Percentiles rank a stretch among this genome's conserved stretches.
Evolutionary conservation across 2,888 invertebrate genomes (phyloP).

Genomic region (Eugnorisma glareosa): DNA sequence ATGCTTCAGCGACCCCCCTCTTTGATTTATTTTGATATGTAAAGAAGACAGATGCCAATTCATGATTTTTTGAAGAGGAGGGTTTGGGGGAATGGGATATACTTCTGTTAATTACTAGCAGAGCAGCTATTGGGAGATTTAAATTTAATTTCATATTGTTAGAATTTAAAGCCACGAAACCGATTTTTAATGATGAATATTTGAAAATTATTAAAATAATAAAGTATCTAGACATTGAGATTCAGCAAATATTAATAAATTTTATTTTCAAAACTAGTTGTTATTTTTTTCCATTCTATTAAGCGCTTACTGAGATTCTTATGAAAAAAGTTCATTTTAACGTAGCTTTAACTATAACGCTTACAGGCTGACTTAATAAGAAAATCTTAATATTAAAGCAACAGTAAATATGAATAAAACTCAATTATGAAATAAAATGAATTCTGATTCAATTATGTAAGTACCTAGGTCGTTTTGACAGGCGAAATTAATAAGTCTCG

Average conservation of each 20-base stretch:
- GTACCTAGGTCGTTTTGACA: conserved; percentile 49
- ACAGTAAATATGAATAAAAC: conserved; percentile 14
- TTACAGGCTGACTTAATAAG: conserved; percentile 6
- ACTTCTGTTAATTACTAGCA: conserved; percentile 38
- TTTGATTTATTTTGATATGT: conserved; percentile 74
- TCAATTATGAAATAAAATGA: conserved; percentile 60
- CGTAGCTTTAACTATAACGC: background rate
- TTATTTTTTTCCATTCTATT: background rate
- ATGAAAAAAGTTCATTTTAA: background rate
- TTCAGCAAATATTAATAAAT: background rate
- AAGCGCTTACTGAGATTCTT: conserved; percentile 1
- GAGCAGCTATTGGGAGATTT: background rate
- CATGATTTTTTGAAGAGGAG: conserved; percentile 60
- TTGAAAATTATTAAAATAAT: background rate
- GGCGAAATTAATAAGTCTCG: conserved; percentile 55
- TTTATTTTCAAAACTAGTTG: background rate
- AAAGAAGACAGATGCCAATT: conserved; percentile 68
- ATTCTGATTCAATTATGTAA: conserved; percentile 61
- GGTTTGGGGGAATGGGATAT: conserved; percentile 11
- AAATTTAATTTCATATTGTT: background rate
- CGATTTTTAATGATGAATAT: background rate
- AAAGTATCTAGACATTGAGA: background rate
- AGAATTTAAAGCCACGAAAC: background rate
- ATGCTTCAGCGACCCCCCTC: conserved; percentile 63
- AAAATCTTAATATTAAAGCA: conserved; percentile 3